Evolutionary conservation across 1,140 invertebrate species (phyloP).

Genomic region (Brachionus koreanus): DNA sequence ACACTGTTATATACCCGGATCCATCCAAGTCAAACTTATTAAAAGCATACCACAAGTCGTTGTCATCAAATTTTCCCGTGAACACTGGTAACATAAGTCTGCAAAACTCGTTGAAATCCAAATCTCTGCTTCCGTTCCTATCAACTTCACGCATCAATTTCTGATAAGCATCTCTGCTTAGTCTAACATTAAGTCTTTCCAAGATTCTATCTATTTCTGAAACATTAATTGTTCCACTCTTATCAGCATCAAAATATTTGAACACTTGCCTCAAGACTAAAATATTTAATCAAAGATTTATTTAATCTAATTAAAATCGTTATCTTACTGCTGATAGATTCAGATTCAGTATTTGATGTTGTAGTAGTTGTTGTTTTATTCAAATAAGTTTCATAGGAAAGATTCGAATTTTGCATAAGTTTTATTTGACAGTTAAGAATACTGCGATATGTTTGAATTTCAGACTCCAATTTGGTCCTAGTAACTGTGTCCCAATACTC

Average conservation of each 20-base stretch:
- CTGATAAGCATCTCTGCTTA: constrained; percentile 24
- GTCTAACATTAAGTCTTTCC: not conserved
- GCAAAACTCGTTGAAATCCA: constrained; percentile 41
- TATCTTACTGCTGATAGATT: not conserved
- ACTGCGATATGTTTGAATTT: constrained; percentile 42
- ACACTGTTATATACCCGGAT: not conserved
- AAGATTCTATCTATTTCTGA: constrained; percentile 14
- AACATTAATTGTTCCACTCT: constrained; percentile 19
- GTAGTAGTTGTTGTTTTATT: not conserved
- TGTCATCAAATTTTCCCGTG: constrained; percentile 33
- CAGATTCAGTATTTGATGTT: not conserved
- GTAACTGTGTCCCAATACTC: constrained; percentile 35
- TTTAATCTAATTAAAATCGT: not conserved
- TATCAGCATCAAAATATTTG: constrained; percentile 40
- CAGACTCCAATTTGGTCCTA: constrained; percentile 35
- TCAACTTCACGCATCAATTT: constrained; percentile 26
- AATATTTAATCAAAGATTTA: not conserved
- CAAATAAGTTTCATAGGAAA: not conserved
- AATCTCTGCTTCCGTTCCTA: not conserved
- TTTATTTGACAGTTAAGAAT: constrained; percentile 40
- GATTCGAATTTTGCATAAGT: constrained; percentile 39
- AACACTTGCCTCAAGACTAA: constrained; percentile 29
- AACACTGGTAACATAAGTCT: constrained; percentile 20
- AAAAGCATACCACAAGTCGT: constrained; percentile 14
- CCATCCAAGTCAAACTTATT: constrained; percentile 23